phyloP scores from a whole-genome alignment of 2,888 invertebrate species.

The Noctua comes region DNA sequence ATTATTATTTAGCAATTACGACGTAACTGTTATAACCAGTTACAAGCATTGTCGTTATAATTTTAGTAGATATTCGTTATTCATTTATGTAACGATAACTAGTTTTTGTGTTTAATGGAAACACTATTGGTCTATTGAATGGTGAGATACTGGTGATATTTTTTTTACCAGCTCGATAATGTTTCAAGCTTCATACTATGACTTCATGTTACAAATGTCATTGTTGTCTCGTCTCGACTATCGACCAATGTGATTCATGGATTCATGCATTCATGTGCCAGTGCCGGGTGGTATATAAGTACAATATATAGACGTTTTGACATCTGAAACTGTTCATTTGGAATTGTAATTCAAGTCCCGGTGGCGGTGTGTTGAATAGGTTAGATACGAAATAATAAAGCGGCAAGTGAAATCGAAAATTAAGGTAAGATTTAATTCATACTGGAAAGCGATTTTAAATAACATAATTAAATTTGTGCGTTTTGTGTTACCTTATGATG shows the following conservation, averaged over 20 bases:
- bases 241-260: conserved; percentile 52
- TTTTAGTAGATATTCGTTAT: conserved; percentile 12
- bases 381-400: conserved; percentile 58
- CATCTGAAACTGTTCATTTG: conserved; percentile 66
- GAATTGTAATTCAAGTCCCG: conserved; percentile 55
- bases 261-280: conserved; percentile 48
- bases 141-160: not conserved
- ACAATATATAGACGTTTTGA: conserved; percentile 61
- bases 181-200: not conserved
- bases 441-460: conserved; percentile 21
- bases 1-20: not conserved
- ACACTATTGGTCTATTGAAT: conserved; percentile 2
- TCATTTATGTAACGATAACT: conserved; percentile 27
- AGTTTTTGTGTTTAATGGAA: conserved; percentile 5
- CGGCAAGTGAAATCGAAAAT: conserved; percentile 55
- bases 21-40: not conserved
- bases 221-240: conserved; percentile 21
- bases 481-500: conserved; percentile 52
- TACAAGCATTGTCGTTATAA: not conserved
- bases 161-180: not conserved
- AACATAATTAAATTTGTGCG: not conserved
- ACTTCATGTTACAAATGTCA: too few relatives aligned
- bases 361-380: conserved; percentile 62
- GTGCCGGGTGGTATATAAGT: conserved; percentile 50
- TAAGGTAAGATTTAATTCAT: conserved; percentile 59